phyloP scores from a whole-genome alignment of 2,888 invertebrate species.

The Ectemnius cavifrons region DNA sequence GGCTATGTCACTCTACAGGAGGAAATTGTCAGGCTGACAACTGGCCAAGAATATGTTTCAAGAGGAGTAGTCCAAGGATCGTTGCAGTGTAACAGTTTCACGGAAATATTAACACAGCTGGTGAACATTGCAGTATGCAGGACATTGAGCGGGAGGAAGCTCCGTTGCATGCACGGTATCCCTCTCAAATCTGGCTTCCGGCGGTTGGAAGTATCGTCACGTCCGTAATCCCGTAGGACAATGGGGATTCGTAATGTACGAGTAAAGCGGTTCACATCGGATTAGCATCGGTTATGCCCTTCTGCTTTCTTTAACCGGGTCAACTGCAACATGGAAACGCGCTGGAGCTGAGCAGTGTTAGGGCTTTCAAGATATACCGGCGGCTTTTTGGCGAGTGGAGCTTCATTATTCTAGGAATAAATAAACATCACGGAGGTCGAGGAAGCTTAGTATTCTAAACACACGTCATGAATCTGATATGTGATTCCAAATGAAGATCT shows the following conservation, averaged over 20 bases:
- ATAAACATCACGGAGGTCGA: too few relatives aligned
- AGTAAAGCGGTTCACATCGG: conserved; percentile 16
- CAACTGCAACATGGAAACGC: neutral
- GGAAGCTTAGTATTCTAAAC: too few relatives aligned
- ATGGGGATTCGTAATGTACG: conserved; percentile 13
- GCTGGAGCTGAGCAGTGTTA: neutral
- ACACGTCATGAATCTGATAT: too few relatives aligned
- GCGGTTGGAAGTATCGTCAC: conserved; percentile 22
- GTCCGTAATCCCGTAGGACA: conserved; percentile 36
- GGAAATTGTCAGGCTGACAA: too few relatives aligned
- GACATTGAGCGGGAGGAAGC: neutral
- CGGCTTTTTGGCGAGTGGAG: too few relatives aligned
- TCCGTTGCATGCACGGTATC: neutral
- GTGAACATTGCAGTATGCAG: neutral
- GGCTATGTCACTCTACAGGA: neutral
- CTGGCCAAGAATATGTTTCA: neutral
- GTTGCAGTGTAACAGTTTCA: too few relatives aligned
- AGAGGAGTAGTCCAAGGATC: neutral
- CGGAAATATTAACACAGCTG: too few relatives aligned
- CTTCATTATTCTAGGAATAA: too few relatives aligned
- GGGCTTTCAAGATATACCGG: too few relatives aligned
- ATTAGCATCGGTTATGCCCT: conserved; percentile 26
- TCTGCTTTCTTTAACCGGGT: conserved; percentile 3
- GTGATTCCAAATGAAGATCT: too few relatives aligned
- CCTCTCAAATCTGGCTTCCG: neutral